Evolutionary conservation across 1,140 invertebrate genomes (phyloP).

Genomic region (Drosophila nannoptera): DNA sequence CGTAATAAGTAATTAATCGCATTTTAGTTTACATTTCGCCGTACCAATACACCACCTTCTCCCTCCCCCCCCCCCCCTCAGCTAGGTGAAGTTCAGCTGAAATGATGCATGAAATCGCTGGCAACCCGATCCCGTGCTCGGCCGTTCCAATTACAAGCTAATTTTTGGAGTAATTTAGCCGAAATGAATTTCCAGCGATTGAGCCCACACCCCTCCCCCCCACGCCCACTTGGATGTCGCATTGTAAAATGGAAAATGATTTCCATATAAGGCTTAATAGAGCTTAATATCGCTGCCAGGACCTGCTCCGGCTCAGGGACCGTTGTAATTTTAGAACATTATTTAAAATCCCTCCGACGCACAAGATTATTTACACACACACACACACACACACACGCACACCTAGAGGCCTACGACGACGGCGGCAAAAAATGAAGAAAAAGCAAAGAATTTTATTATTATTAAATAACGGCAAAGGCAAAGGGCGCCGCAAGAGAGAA

Average conservation of each 20-base stretch:
- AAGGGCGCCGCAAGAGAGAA: conserved; percentile 33
- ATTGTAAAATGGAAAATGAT: conserved; percentile 56
- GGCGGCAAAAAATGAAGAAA: not conserved
- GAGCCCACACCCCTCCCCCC: not conserved
- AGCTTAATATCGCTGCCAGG: conserved; percentile 36
- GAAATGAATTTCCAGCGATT: conserved; percentile 49
- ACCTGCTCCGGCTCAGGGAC: not conserved
- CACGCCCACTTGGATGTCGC: not conserved
- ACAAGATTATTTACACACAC: conserved; percentile 20
- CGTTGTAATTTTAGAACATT: conserved; percentile 67
- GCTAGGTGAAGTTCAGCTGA: not conserved
- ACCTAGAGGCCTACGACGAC: not conserved
- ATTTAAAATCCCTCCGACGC: conserved; percentile 37
- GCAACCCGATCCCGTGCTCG: conserved; percentile 16
- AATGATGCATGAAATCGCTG: conserved; percentile 20
- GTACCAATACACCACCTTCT: too few relatives aligned
- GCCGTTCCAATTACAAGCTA: conserved; percentile 57
- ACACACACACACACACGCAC: not conserved
- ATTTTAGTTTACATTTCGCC: too few relatives aligned
- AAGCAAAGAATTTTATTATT: conserved; percentile 39
- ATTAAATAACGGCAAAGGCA: conserved; percentile 30
- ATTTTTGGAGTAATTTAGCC: conserved; percentile 58
- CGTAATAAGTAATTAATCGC: too few relatives aligned
- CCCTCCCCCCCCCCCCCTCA: not conserved
- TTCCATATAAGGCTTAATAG: conserved; percentile 62